Evolutionary conservation across 2,113 vertebrate genomes (phyloP).

Genomic region (Protobothrops flavoviridis): DNA sequence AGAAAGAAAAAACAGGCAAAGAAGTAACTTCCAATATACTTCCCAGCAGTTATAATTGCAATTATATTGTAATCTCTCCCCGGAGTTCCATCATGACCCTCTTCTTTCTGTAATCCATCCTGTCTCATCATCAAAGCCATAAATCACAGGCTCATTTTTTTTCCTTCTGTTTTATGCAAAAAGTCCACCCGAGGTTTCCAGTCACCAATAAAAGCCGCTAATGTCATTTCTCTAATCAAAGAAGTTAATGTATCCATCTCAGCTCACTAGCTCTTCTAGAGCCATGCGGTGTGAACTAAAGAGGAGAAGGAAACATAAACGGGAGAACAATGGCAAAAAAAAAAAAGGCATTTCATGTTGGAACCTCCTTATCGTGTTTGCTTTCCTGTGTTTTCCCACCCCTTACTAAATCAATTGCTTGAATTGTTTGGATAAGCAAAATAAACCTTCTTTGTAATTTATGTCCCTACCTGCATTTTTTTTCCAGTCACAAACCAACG

Average conservation of each 20-base stretch:
- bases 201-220: neutral
- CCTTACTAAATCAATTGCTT: slow-evolving; percentile 49
- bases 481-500: neutral
- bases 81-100: neutral
- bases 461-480: slow-evolving; percentile 39
- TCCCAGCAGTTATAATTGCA: neutral
- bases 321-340: neutral
- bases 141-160: neutral
- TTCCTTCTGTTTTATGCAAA: neutral
- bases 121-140: neutral
- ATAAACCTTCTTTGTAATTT: slow-evolving; percentile 46
- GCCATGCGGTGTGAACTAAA: fast-evolving
- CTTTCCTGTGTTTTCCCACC: slow-evolving; percentile 43
- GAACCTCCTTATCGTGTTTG: slow-evolving; percentile 58
- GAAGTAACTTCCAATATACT: neutral
- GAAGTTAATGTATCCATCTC: neutral
- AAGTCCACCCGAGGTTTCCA: neutral
- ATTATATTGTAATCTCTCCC: neutral
- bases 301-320: too few relatives aligned
- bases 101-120: neutral
- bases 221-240: neutral
- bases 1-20: neutral
- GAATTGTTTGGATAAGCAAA: slow-evolving; percentile 33
- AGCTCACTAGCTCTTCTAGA: slow-evolving; percentile 3
- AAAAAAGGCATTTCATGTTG: slow-evolving; percentile 22